Conservation (phyloP, 2,113 vertebrate genomes). For the Seriola quinqueradiata region DNA sequence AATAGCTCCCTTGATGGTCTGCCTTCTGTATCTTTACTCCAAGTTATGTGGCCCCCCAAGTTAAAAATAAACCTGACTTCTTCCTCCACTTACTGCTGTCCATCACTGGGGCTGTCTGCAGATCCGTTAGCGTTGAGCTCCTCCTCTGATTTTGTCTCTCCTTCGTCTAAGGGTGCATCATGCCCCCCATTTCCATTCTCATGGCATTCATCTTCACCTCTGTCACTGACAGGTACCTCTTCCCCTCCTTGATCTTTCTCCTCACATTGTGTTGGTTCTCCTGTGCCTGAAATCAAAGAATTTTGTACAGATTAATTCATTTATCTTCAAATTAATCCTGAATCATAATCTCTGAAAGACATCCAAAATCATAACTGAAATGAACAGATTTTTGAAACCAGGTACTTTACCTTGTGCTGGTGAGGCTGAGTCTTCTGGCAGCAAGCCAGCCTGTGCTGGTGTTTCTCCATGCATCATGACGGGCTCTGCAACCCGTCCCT, state of each 20-base stretch:
- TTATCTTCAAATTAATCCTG: background rate
- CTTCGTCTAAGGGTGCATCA: slow-evolving; percentile 29
- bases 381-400: background rate
- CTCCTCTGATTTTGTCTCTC: slow-evolving; percentile 40
- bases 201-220: slow-evolving; percentile 46
- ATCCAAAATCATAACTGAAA: background rate
- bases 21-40: background rate
- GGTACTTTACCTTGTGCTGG: slow-evolving; percentile 52
- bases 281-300: background rate
- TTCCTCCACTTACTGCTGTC: slow-evolving; percentile 75
- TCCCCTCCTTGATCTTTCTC: background rate
- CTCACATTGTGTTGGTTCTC: slow-evolving; percentile 6
- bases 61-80: slow-evolving; percentile 45
- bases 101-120: slow-evolving; percentile 59
- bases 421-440: slow-evolving; percentile 27
- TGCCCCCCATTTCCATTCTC: slow-evolving; percentile 63
- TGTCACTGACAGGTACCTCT: background rate
- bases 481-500: background rate
- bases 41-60: background rate
- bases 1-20: slow-evolving; percentile 13
- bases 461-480: background rate
- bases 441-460: background rate
- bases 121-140: slow-evolving; percentile 37
- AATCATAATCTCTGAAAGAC: background rate
- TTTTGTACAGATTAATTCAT: background rate